A percentile compares a stretch with the other conserved stretches of the same genome.
Conservation (phyloP, 2,888 invertebrate genomes). For the Zygaena filipendulae region DNA sequence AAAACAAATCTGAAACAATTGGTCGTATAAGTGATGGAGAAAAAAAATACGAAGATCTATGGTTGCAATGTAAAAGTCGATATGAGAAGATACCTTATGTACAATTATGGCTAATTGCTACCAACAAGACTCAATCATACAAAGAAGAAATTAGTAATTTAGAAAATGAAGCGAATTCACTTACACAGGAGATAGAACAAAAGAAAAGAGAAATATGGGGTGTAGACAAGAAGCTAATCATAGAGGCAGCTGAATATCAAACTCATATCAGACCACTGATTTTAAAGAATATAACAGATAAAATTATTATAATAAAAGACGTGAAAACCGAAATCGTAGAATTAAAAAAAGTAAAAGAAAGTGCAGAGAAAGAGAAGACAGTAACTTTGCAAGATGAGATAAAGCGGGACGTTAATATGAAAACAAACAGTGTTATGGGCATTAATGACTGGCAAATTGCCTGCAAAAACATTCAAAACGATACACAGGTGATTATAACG, state of each 20-base stretch:
- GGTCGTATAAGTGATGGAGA: slow-evolving; percentile 30
- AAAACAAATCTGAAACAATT: slow-evolving; percentile 25
- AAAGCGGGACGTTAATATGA: no score
- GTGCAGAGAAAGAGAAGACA: slow-evolving; percentile 1
- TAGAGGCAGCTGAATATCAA: slow-evolving; percentile 38
- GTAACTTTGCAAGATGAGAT: no score
- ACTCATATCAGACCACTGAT: slow-evolving; percentile 28
- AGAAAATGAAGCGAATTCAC: slow-evolving; percentile 22
- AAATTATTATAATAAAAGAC: slow-evolving; percentile 21
- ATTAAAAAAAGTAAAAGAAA: slow-evolving; percentile 10
- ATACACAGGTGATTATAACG: no score
- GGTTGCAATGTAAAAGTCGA: slow-evolving; percentile 34
- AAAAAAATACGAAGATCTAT: slow-evolving; percentile 41
- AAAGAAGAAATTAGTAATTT: slow-evolving; percentile 24
- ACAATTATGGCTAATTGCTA: slow-evolving; percentile 28
- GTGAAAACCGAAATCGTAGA: slow-evolving; percentile 22
- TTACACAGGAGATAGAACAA: slow-evolving; percentile 24
- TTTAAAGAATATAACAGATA: slow-evolving; percentile 24
- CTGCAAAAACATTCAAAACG: no score
- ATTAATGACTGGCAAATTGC: no score
- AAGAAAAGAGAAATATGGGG: slow-evolving; percentile 22
- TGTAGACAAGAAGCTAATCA: slow-evolving; percentile 27
- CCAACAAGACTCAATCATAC: slow-evolving; percentile 22
- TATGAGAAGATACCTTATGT: slow-evolving; percentile 43
- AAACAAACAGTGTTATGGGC: no score